Evolutionary conservation across 2,797 vertebrate species (phyloP).

Genomic region (Propithecus perrieri): DNA sequence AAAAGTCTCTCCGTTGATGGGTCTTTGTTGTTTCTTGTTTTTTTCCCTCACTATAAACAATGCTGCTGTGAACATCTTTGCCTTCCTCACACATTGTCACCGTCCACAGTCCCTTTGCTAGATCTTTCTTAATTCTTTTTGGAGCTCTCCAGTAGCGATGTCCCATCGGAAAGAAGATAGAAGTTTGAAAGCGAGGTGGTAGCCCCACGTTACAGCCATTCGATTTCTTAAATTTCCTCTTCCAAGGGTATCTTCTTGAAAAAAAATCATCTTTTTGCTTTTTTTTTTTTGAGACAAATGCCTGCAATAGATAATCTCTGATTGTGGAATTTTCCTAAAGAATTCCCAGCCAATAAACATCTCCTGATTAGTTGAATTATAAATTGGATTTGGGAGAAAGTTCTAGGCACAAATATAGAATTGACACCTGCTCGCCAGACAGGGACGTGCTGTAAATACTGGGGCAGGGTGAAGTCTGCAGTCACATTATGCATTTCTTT

Average conservation of each 20-base stretch:
- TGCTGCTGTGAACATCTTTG: background rate
- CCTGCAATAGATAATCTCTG: background rate
- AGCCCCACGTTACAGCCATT: background rate
- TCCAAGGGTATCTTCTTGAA: background rate
- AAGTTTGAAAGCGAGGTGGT: background rate
- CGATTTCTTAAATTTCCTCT: background rate
- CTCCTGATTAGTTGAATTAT: slow-evolving; percentile 43
- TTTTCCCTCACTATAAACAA: no score
- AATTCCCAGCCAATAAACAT: slow-evolving; percentile 40
- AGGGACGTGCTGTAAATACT: slow-evolving; percentile 34
- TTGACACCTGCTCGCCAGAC: slow-evolving; percentile 67
- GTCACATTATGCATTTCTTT: background rate
- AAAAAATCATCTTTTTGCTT: background rate
- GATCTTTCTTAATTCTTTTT: background rate
- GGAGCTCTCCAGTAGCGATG: background rate
- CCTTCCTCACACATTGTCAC: accelerated
- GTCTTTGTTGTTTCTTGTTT: background rate
- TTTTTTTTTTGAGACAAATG: background rate
- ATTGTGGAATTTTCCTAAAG: slow-evolving; percentile 67
- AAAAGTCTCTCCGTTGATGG: accelerated
- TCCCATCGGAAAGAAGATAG: background rate
- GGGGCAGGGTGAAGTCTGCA: slow-evolving; percentile 11
- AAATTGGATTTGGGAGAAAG: slow-evolving; percentile 48
- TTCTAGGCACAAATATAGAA: slow-evolving; percentile 65
- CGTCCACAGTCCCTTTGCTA: background rate